Evolutionary conservation across 2,888 invertebrate genomes (phyloP), one percentile per base, ranked within the genome.

Genomic region (Ferdinandea cuprea): DNA sequence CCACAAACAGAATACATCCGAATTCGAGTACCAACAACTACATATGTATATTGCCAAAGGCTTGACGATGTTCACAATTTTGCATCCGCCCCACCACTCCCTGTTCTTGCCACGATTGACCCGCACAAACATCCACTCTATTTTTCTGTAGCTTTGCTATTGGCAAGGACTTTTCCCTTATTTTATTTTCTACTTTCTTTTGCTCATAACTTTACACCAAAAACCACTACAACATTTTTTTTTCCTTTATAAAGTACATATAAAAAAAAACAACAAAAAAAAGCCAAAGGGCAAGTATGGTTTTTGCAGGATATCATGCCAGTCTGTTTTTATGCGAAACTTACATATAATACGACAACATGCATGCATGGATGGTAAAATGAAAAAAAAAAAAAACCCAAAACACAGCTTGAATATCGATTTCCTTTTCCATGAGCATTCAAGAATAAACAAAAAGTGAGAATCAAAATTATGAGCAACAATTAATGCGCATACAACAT

Each of bases 61-160:
- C 72, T 72, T 59, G 52, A 66, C 37, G 78, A 59, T 59, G 56
- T 66, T 50, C 44, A 52, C 65, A 13, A 58, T 71, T 40, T 8
- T 28, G 7, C 19, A 21, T 13, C 17, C n/a, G n/a, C n/a, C n/a
- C n/a, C n/a, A n/a, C n/a, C n/a, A n/a, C n/a, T 65, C 9, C 6
- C 52, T 21, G 4, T 15, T 6, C 28, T 15, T 30, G 35, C 48
- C 58, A 50, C 48, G 40, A 50, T 40, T 71, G 71, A 71, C 59
- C 71, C 50, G 21, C 15, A 40, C 50, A 40, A 32, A 15, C 25
- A 40, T 52, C 59, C 50, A 61, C 46, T 59, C 17, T 42, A 40
- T 13, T 71, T 58, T 71, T 40, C 71, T 25, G 19, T 30, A 40
- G n/a, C 19, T 37, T 42, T 56, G 25, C 44, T 54, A 48, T 59